Percentiles rank a stretch among this genome's conserved stretches.
These are phyloP conservation scores for Limanda limanda DNA, from an alignment of 2,113 vertebrate genomes.

Conservation along the genomic window DNA sequence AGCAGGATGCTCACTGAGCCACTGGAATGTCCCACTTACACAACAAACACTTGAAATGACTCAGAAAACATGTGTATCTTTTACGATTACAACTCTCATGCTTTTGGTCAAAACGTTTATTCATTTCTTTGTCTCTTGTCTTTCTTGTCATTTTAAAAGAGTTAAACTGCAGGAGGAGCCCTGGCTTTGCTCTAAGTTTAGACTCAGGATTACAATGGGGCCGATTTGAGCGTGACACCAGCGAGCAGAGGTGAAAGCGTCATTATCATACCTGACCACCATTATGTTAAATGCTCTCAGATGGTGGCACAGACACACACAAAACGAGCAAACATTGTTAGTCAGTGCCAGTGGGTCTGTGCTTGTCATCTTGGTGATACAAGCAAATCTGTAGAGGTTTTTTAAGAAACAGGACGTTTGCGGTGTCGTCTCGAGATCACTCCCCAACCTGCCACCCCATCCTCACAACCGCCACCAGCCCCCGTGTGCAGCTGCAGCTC, in stretches of 20 bases:
- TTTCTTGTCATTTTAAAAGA: neutral
- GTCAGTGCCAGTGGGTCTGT: conserved; percentile 32
- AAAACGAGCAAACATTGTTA: neutral
- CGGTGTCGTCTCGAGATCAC: conserved; percentile 16
- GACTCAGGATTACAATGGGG: conserved; percentile 10
- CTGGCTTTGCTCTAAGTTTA: conserved; percentile 7
- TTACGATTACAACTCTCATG: neutral
- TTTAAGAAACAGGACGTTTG: conserved; percentile 30
- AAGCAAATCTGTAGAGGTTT: conserved; percentile 42
- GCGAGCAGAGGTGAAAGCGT: conserved; percentile 39
- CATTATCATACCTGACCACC: conserved; percentile 71
- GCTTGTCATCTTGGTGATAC: conserved; percentile 29
- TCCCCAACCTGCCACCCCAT: neutral
- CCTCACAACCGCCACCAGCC: too few species aligned
- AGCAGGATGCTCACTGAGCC: neutral
- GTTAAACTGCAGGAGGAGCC: neutral
- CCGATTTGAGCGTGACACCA: conserved; percentile 45
- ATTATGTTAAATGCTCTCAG: conserved; percentile 71
- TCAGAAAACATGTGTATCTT: neutral
- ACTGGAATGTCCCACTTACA: conserved; percentile 5
- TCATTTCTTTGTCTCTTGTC: neutral
- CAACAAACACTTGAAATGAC: neutral
- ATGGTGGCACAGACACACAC: conserved; percentile 32
- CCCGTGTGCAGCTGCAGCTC: conserved; percentile 28
- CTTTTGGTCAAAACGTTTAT: neutral